phyloP scores from a whole-genome alignment of 2,113 vertebrate genomes.

The Lagopus muta region DNA sequence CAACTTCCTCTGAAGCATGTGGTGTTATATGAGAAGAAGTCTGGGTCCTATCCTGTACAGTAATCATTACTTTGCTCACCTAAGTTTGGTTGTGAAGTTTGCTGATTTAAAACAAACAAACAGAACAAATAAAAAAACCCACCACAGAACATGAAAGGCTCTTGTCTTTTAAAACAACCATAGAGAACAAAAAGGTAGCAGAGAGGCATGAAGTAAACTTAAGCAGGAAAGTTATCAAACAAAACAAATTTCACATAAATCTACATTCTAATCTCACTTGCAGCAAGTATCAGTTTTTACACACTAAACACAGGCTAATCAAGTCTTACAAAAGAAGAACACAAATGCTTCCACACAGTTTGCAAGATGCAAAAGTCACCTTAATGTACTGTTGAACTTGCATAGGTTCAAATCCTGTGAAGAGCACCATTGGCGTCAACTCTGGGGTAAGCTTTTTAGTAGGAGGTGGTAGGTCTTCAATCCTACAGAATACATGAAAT shows the following conservation, averaged over 20 bases:
- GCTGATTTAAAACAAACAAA: not conserved
- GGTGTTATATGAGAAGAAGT: not conserved
- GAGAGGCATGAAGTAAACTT: not conserved
- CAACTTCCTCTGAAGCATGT: not conserved
- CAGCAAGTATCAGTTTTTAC: not conserved
- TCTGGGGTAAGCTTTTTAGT: slow-evolving; percentile 91
- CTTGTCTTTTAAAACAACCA: not conserved
- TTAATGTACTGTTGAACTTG: slow-evolving; percentile 94
- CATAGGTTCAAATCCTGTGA: slow-evolving; percentile 94
- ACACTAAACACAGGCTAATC: not conserved
- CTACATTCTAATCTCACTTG: not conserved
- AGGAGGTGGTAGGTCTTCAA: slow-evolving; percentile 90
- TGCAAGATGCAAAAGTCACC: slow-evolving; percentile 72
- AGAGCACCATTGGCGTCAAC: slow-evolving; percentile 88
- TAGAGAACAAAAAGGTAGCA: not conserved
- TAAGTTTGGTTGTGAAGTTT: not conserved
- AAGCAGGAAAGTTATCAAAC: not conserved
- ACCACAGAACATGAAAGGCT: not conserved
- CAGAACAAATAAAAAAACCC: too few species aligned
- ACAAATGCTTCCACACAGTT: not conserved
- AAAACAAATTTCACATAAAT: not conserved
- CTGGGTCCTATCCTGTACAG: not conserved
- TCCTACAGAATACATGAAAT: slow-evolving; percentile 70
- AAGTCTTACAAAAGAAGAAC: not conserved
- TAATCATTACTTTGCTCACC: not conserved